Percentiles rank a stretch among this genome's conserved stretches.
Evolutionary conservation across 2,888 invertebrate genomes (phyloP).

Genomic region (Nemapogon koenigi): DNA sequence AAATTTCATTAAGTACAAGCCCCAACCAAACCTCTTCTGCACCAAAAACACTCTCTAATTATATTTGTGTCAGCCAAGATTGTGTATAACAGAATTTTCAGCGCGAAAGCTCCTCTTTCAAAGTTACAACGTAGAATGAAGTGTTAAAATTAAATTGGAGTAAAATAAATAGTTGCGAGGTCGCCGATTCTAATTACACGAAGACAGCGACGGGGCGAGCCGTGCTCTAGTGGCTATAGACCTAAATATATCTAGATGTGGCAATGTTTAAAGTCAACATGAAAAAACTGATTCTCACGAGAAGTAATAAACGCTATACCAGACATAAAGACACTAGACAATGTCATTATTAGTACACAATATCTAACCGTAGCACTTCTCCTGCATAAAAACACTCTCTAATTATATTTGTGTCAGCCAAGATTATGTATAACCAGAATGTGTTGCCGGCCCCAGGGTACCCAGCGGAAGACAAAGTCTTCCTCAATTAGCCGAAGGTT

Average conservation of each 20-base stretch:
- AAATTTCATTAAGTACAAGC: too few species aligned
- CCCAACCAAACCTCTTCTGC: background rate
- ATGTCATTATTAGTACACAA: too few species aligned
- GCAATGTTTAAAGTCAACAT: too few species aligned
- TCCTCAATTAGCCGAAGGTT: too few species aligned
- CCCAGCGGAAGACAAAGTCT: too few species aligned
- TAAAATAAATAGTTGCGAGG: constrained; percentile 19
- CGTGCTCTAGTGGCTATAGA: constrained; percentile 1
- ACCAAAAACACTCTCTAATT: constrained; percentile 5
- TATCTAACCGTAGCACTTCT: background rate
- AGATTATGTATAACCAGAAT: constrained; percentile 3
- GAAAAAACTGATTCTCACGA: too few species aligned
- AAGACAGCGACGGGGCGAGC: constrained; percentile 8
- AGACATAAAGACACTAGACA: too few species aligned
- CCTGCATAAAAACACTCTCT: constrained; percentile 2
- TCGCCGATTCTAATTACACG: constrained; percentile 18
- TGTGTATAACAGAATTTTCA: constrained; percentile 1
- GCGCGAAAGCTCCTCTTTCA: constrained; percentile 1
- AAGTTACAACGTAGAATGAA: constrained; percentile 14
- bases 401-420: constrained; percentile 6
- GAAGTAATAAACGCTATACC: too few species aligned
- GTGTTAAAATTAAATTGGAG: constrained; percentile 19
- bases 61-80: constrained; percentile 6
- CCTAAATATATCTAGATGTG: too few species aligned
- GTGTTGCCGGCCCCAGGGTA: too few species aligned